Base-by-base conservation (phyloP, 1,140 invertebrate species). In the Polyergus mexicanus region DNA sequence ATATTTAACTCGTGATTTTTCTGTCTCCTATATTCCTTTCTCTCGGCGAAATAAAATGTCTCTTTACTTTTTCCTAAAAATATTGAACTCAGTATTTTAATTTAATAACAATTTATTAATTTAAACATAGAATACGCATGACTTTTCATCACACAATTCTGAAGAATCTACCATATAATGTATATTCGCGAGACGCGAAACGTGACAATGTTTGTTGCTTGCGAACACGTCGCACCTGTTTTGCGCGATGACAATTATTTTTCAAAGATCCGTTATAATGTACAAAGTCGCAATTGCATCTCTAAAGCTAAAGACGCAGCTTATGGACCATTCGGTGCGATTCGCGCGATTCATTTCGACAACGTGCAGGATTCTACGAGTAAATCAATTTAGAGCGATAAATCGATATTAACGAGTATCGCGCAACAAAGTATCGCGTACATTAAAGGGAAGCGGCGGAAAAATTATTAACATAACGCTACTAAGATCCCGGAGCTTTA, bases 231-330 rank as follows among this genome's bases (percentile, higher is more conserved):
- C 3, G 54, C 78, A 83, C 38, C 54, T 72, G 68, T 13, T 54
- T 54, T 11, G 28, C 32, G 32, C 56, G 56, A 74, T 47, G 68
- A 83, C 78, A 25, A 60, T 74, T 60, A 83, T 47, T 83, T 74
- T 74, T 83, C 68, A 32, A 47, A 81, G 78, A 74, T 74, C 78
- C 78, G 78, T 83, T 74, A 47, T 74, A 60, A 83, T 74, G 54
- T 72, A 69, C 75, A 10, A 72, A 74, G n/a, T 47, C 69, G 25
- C 60, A 19, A 77, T 77, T 84, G 76, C 60, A 38, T 38, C 6
- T 16, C 4, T n/a, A 77, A 84, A 84, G 65, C 35, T 54, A 11
- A 47, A 51, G 38, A 7, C 8, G 25, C n/a, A 19, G 76, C 32
- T 16, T 22, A 72, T 51, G 16, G 54, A 25, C 13, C n/a, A 38